These are phyloP conservation scores for Stichodactyla helianthus DNA, from an alignment of 64 coral and sea anemone genomes.

Conservation along the genomic window DNA sequence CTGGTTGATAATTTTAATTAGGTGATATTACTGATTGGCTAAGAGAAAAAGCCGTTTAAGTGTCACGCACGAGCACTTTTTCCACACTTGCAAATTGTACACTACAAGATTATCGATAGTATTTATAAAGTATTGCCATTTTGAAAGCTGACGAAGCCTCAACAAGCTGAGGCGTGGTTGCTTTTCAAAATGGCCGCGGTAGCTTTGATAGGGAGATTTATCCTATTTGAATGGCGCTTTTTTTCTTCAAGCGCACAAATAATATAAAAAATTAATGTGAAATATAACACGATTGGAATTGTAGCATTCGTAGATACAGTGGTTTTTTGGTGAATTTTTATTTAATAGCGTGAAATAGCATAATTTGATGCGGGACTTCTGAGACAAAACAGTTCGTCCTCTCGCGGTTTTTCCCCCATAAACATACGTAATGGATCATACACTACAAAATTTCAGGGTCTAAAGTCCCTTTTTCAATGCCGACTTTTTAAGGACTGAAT, in stretches of 20 bases:
- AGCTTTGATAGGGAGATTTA: background rate
- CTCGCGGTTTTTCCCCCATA: background rate
- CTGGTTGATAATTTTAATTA: too few species aligned
- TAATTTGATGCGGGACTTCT: background rate
- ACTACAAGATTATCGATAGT: too few species aligned
- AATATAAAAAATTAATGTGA: background rate
- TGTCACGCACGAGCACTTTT: too few species aligned
- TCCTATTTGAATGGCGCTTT: background rate
- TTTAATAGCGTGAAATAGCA: background rate
- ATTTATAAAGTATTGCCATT: background rate
- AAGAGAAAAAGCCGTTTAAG: too few species aligned
- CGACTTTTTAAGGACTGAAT: background rate
- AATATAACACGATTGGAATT: background rate
- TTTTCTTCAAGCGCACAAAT: background rate
- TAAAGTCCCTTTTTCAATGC: background rate
- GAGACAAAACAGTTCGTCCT: background rate
- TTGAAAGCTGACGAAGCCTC: background rate
- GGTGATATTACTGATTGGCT: too few species aligned
- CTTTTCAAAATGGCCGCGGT: background rate
- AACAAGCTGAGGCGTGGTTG: background rate
- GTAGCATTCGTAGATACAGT: background rate
- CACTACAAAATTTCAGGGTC: background rate
- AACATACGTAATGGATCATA: background rate
- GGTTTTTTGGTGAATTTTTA: background rate
- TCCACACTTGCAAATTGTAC: too few species aligned